Evolutionary conservation across 2,113 vertebrate genomes (phyloP), one percentile per base, ranked within the genome.

Genomic region (Sula dactylatra): DNA sequence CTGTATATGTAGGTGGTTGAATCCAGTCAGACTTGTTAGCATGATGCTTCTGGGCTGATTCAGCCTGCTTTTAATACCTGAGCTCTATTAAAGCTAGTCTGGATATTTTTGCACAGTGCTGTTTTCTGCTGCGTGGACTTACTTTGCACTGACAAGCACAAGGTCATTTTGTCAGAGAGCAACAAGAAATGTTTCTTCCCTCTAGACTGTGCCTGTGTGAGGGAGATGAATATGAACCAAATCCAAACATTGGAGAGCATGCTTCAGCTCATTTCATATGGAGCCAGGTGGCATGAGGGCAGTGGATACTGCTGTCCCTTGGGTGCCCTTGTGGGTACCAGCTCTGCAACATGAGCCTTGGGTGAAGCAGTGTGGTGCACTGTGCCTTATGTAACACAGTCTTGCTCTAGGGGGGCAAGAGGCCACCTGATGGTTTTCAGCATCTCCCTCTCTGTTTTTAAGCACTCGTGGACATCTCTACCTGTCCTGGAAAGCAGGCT

Each of bases 391-490:
- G 15, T 36, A 66, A 52, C 12, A 13, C 25, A 3, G 9, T 21
- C 0, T 1, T 10, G 8, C 11, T 80, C 10, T 7, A 7, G 8
- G 3, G 15, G 3, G 2, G 13, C n/a, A 59, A 29, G 21, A 65
- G 25, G 16, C 4, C 25, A 34, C 15, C 18, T 44, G 9, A 7
- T 26, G 7, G 13, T 38, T 69, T 91, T 73, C 18, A n/a, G 16
- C 0, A 0, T 71, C 36, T 65, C 12, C 7, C 4, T 45, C 31
- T 67, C 45, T 52, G 7, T 65, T 80, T 69, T 8, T 49, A 55
- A 85, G 16, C 9, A 9, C 21, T 29, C 0, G 1, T 31, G 16
- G 7, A 7, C 9, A 2, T 42, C 14, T 42, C 67, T 44, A 5
- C 14, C 9, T 58, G 29, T 13, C 22, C 11, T 25, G 16, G 22